Evolutionary conservation across 2,113 vertebrate species (phyloP), one percentile per base, ranked within the genome.

Genomic region (Seriola quinqueradiata): DNA sequence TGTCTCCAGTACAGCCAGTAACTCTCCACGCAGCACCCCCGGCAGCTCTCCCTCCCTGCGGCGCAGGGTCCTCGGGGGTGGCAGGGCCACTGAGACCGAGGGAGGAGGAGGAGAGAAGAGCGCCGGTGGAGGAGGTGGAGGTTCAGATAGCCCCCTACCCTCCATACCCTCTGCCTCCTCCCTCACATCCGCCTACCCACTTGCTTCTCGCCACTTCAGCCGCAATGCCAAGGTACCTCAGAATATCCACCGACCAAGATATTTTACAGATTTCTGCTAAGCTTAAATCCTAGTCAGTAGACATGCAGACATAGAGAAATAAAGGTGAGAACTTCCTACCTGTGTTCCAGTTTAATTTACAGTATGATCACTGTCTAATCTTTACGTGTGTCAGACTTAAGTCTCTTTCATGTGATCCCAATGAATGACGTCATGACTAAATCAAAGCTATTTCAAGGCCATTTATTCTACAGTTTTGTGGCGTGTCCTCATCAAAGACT

Each of bases 191-290:
- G 95, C 95, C 68, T 96, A 96, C 75, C 96, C 95, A 3, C 92
- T 97, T 34, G 94, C 96, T 19, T 90, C 96, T 59, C 94, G 96
- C 68, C 96, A 96, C 92, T 97, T 97, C 88, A 95, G 95, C 65
- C 96, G 97, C 75, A 98, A 97, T 90, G 96, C 96, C 93, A 98
- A 97, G 96, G 97, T 97, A 64, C 89, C 11, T n/a, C 19, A n/a
- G 32, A 52, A 19, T 46, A 50, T 55, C 34, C 28, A 4, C 28
- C 38, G 12, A 44, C 38, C 8, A 25, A 23, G 13, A 21, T 65
- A 11, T 59, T 11, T 44, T 28, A 21, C 5, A 32, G 63, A 44
- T 48, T 3, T 1, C 6, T 46, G 25, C 14, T 59, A 28, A 55
- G 0, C 52, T 54, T 54, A 9, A 54, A 54, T 54, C 7, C 21